Base-by-base conservation (phyloP, 2,113 vertebrate genomes). In the Antennarius striatus region DNA sequence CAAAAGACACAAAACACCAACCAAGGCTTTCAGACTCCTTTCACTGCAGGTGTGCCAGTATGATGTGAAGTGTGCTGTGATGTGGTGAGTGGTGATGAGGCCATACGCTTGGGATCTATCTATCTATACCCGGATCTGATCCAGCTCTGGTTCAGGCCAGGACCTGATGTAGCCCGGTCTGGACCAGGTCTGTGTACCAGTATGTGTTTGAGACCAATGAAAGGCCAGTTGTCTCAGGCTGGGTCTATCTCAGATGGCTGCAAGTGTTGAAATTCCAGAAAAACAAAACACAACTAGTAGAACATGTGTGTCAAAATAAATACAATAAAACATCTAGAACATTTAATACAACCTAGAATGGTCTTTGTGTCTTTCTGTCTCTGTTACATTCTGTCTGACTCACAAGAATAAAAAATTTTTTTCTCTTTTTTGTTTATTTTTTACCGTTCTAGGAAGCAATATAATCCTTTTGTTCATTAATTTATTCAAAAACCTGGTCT, bases 321-420 rank as follows among this genome's bases (percentile, higher is more conserved):
- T 80, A 82, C 88, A 93, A 94, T 94, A 94, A 94, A 94, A 93
- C 91, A 92, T 93, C 88, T 92, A 92, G 90, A 92, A 93, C 91
- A 94, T 94, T 94, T 94, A 93, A 90, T 94, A 94, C 89, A 91
- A 92, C 85, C 64, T 13, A 83, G 49, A 75, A 36, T 76, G 53
- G 87, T 77, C 80, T 90, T 66, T 56, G 81, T 86, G 84, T 91
- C 84, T 86, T 85, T 78, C 60, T 89, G 57, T 80, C 53, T 58
- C 32, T 4, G 40, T n/a, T 7, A 4, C 5, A 56, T 48, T 15
- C 14, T 6, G 48, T 16, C 15, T 42, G 13, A 13, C 56, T 22
- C 22, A 4, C 28, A 16, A 54, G 12, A 16, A 62, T 13, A n/a
- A 0, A 43, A n/a, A 6, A 4, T 0, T 4, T 32, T 9, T 16